Conservation (phyloP, 2,113 vertebrate species). For the Ptyas mucosa region DNA sequence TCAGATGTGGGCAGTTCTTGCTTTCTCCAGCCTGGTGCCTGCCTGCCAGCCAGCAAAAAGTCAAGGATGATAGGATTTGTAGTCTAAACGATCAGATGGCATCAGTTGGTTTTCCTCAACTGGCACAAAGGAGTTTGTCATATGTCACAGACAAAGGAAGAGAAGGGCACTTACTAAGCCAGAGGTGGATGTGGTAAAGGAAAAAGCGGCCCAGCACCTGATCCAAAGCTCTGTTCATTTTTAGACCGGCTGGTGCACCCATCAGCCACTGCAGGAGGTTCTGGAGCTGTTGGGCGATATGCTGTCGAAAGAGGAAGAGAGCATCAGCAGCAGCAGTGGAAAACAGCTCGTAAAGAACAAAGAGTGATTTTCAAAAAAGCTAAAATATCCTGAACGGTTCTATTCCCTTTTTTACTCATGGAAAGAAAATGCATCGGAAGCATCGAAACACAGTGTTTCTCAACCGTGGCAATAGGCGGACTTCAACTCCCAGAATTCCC, state of each 20-base stretch:
- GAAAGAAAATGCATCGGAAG: constrained; percentile 6
- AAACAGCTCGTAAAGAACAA: neutral
- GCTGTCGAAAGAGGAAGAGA: constrained; percentile 62
- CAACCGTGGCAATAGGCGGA: neutral
- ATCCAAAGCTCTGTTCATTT: constrained; percentile 95
- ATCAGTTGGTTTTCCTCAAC: neutral
- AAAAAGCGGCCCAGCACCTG: constrained; percentile 96
- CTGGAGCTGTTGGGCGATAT: constrained; percentile 85
- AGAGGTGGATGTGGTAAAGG: constrained; percentile 97
- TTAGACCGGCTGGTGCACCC: constrained; percentile 94
- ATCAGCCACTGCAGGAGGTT: constrained; percentile 95
- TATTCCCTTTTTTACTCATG: neutral
- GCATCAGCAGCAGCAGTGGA: neutral
- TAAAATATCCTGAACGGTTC: neutral
- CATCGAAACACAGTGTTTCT: neutral
- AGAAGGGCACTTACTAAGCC: constrained; percentile 87
- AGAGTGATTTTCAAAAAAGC: fast-evolving
- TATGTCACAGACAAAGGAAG: neutral
- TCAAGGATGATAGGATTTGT: neutral
- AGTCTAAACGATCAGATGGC: too few species aligned
- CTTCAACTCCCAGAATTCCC: neutral
- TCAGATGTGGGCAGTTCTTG: neutral
- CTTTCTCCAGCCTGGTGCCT: neutral
- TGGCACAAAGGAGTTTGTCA: neutral
- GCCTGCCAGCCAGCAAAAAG: neutral